A percentile compares a stretch with the other conserved stretches of the same genome.
Conservation (phyloP, 2,888 invertebrate genomes). For the Drosophila recens region DNA sequence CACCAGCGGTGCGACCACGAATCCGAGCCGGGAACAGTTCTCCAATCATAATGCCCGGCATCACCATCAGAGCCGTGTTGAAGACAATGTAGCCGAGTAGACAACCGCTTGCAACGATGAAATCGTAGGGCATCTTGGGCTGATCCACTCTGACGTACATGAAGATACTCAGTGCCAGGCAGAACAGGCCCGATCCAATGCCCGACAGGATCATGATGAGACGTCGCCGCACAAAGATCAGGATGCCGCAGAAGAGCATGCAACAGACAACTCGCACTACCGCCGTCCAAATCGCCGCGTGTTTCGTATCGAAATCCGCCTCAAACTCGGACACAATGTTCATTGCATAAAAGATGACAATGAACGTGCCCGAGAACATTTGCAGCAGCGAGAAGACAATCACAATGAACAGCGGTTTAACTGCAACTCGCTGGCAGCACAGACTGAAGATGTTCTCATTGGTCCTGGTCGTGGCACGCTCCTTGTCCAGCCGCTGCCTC, state of each 20-base stretch:
- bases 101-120: conserved; percentile 81
- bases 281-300: conserved; percentile 90
- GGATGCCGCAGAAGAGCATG: conserved; percentile 88
- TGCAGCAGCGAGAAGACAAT: conserved; percentile 91
- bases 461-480: conserved; percentile 84
- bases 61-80: conserved; percentile 91
- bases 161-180: conserved; percentile 87
- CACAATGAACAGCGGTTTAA: conserved; percentile 91
- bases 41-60: conserved; percentile 91
- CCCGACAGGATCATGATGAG: conserved; percentile 89
- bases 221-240: conserved; percentile 89
- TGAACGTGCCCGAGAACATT: conserved; percentile 91
- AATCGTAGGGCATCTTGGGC: conserved; percentile 73
- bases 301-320: conserved; percentile 85
- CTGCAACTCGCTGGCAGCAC: conserved; percentile 87
- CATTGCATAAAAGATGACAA: conserved; percentile 92
- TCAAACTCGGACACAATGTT: conserved; percentile 89
- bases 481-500: conserved; percentile 87
- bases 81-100: conserved; percentile 90
- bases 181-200: conserved; percentile 88
- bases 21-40: conserved; percentile 91
- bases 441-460: conserved; percentile 86
- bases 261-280: conserved; percentile 89
- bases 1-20: conserved; percentile 90
- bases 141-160: conserved; percentile 84